Evolutionary conservation across 2,888 invertebrate species (phyloP), one percentile per base, ranked within the genome.

Genomic region (Halictus quadricinctus): DNA sequence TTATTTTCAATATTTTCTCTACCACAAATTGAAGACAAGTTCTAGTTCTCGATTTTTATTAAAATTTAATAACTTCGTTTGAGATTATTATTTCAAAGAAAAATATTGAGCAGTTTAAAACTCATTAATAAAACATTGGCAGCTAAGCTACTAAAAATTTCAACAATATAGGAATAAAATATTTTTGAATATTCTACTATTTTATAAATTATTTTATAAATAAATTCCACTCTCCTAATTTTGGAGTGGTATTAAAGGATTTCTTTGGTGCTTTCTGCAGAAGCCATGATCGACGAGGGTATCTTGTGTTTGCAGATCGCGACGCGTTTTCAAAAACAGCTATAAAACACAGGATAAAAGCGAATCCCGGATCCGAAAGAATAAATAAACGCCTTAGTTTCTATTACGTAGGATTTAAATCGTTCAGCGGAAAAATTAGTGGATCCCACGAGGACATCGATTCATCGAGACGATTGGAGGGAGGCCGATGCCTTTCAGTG

Each of bases 401-500:
- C 69, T n/a, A 46, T 78, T 76, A 79, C 66, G 50, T 18, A 73
- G 54, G 58, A 83, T 79, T 73, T 72, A 76, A 88, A 87, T 72
- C 81, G 69, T 81, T 81, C 81, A 64, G 76, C 76, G 76, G 72
- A 88, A 88, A 88, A 88, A 87, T 87, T 87, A 88, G 80, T 81
- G 79, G 80, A 64, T 83, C 81, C 83, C 81, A 54, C 60, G 58
- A 75, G 83, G 79, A 84, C 87, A 81, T 87, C 76, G 87, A 81
- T 84, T 87, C 84, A 84, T 81, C 74, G 74, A 79, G 78, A 75
- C 58, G 74, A 69, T 43, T 29, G 79, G 73, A 60, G 36, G 72
- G 60, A 25, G 81, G 60, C 60, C 80, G 77, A 84, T 90, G 86
- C 90, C 90, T 90, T 92, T 91, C 87, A 84, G 87, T 84, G 87